phyloP scores from a whole-genome alignment of 2,113 vertebrate genomes.

The Columba livia region DNA sequence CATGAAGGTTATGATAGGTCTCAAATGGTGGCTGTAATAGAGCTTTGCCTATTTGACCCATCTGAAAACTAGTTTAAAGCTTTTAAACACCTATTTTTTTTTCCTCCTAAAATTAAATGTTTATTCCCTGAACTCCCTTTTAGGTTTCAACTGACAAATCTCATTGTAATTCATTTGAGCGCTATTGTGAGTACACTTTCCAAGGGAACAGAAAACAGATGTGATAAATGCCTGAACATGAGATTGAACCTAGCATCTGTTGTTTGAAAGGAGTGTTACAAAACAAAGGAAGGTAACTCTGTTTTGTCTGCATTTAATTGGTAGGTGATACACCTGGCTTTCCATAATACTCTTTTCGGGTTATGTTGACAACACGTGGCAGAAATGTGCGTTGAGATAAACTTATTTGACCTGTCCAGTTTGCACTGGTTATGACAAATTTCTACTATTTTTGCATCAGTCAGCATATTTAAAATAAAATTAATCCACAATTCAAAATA shows the following conservation, averaged over 20 bases:
- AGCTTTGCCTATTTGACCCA: not conserved
- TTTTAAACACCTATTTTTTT: not conserved
- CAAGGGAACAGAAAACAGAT: conserved; percentile 32
- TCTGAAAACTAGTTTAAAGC: not conserved
- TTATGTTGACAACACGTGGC: not conserved
- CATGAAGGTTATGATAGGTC: not conserved
- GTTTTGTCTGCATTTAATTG: not conserved
- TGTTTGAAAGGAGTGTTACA: conserved; percentile 13
- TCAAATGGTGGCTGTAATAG: not conserved
- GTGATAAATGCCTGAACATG: conserved; percentile 34
- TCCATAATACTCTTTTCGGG: not conserved
- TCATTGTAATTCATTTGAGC: conserved; percentile 34
- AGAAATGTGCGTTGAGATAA: not conserved
- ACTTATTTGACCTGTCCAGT: not conserved
- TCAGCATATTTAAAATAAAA: not conserved
- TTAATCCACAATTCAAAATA: not conserved
- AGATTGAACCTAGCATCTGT: conserved; percentile 25
- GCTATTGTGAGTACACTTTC: conserved; percentile 6
- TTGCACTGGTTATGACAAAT: not conserved
- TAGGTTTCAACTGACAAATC: conserved; percentile 31
- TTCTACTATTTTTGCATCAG: not conserved
- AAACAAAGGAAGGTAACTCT: not conserved
- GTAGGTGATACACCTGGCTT: conserved; percentile 5
- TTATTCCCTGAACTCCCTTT: conserved; percentile 21
- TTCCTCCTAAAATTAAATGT: not conserved